A percentile compares a stretch with the other conserved stretches of the same genome.
phyloP scores from a whole-genome alignment of 2,113 vertebrate species.

The Camelus dromedarius region DNA sequence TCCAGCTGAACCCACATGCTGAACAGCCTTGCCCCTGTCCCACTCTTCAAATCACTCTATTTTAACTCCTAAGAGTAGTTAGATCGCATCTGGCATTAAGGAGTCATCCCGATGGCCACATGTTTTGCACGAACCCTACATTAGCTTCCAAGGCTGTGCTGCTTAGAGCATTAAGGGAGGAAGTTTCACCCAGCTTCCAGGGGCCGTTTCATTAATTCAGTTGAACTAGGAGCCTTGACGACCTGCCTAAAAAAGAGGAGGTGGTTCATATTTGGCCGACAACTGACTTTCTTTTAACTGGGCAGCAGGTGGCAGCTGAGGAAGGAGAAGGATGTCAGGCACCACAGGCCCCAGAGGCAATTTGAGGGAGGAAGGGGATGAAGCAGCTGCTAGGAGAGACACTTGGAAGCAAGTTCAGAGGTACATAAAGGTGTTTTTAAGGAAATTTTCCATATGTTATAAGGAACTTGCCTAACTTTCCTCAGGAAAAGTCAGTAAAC shows the following conservation, averaged over 20 bases:
- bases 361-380: background rate
- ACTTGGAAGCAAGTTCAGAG: background rate
- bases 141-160: background rate
- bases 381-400: background rate
- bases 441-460: background rate
- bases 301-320: background rate
- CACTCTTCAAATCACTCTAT: background rate
- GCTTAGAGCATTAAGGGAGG: background rate
- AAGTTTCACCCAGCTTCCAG: background rate
- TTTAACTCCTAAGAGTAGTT: background rate
- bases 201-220: background rate
- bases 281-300: background rate
- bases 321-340: background rate
- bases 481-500: background rate
- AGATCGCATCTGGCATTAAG: background rate
- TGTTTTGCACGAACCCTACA: background rate
- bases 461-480: background rate
- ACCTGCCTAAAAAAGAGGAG: background rate
- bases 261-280: background rate
- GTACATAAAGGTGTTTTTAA: background rate
- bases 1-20: background rate
- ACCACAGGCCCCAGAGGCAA: background rate
- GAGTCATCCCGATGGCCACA: background rate
- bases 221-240: background rate
- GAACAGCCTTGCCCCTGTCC: background rate